A percentile compares a stretch with the other conserved stretches of the same genome.
Evolutionary conservation across 2,888 invertebrate species (phyloP).

Genomic region (Hemaris fuciformis): DNA sequence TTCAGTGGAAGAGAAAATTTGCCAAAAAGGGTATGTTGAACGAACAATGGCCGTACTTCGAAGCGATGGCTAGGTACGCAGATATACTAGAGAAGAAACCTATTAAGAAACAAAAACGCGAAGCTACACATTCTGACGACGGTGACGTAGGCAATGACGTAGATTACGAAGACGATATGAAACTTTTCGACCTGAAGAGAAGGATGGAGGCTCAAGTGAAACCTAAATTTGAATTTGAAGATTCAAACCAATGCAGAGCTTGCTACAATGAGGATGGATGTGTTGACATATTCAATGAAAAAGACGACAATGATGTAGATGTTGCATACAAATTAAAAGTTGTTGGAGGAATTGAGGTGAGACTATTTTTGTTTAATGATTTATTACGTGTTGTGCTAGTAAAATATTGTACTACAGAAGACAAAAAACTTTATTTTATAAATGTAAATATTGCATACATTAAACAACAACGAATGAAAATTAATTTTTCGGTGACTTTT

Average conservation of each 20-base stretch:
- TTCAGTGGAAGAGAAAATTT: conserved; percentile 74
- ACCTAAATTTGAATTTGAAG: conserved; percentile 48
- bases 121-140: conserved; percentile 30
- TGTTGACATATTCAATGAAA: conserved; percentile 55
- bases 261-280: conserved; percentile 56
- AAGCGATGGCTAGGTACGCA: conserved; percentile 55
- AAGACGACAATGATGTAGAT: conserved; percentile 52
- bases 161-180: conserved; percentile 69
- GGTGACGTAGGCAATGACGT: conserved; percentile 35
- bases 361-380: background rate
- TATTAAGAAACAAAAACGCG: conserved; percentile 32
- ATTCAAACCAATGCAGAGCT: conserved; percentile 51
- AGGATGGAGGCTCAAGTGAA: conserved; percentile 45
- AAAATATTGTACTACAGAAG: too few species aligned
- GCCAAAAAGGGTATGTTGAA: conserved; percentile 66
- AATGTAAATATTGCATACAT: too few species aligned
- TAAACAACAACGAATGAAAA: too few species aligned
- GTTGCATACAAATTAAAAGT: conserved; percentile 58
- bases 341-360: conserved; percentile 65
- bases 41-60: conserved; percentile 72
- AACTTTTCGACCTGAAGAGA: conserved; percentile 64
- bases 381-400: too few species aligned
- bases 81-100: conserved; percentile 37
- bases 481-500: too few species aligned
- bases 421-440: too few species aligned